Evolutionary conservation across 2,113 vertebrate genomes (phyloP).

Genomic region (Lophius piscatorius): DNA sequence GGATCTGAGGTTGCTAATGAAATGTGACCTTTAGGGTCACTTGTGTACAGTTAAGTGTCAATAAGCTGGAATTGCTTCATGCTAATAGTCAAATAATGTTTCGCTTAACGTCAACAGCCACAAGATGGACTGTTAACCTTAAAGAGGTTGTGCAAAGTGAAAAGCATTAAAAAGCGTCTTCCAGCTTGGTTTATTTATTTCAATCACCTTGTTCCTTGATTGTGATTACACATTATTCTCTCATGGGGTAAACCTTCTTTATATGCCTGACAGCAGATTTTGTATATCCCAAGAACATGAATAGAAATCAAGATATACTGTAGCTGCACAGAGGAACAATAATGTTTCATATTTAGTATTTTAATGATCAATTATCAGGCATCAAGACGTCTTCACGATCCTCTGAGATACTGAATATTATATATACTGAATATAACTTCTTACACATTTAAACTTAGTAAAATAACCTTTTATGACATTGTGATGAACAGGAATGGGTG

Average conservation of each 20-base stretch:
- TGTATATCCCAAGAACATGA: no score
- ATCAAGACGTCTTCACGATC: not conserved
- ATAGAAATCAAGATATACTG: no score
- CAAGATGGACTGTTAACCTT: slow-evolving; percentile 18
- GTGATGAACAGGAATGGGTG: no score
- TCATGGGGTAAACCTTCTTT: not conserved
- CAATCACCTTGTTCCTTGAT: not conserved
- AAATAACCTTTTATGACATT: no score
- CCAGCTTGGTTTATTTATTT: slow-evolving; percentile 1
- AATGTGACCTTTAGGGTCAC: slow-evolving; percentile 58
- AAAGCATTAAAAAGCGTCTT: not conserved
- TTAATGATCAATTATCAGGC: not conserved
- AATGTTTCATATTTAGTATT: not conserved
- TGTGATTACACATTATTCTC: slow-evolving; percentile 4
- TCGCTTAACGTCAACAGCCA: slow-evolving; percentile 15
- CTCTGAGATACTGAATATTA: not conserved
- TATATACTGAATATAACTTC: no score
- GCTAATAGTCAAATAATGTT: slow-evolving; percentile 53
- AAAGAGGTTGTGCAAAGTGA: no score
- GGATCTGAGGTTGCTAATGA: slow-evolving; percentile 59
- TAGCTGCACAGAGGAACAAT: not conserved
- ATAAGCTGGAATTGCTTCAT: slow-evolving; percentile 27
- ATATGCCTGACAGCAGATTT: no score
- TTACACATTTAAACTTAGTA: no score
- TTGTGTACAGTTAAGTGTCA: slow-evolving; percentile 48